phyloP scores from a whole-genome alignment of 2,113 vertebrate species.

The Centrocercus urophasianus region DNA sequence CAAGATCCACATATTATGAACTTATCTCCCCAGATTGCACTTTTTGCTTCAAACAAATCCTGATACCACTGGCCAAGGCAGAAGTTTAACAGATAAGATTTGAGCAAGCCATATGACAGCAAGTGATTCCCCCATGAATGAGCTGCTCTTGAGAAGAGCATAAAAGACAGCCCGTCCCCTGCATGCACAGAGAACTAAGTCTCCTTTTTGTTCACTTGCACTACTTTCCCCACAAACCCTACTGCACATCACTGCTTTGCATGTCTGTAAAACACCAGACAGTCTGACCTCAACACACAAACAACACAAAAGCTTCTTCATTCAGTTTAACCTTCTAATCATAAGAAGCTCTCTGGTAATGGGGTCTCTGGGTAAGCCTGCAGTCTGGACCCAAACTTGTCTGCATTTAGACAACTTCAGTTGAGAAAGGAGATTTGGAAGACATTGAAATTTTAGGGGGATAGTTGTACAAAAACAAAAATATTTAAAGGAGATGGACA shows the following conservation, averaged over 20 bases:
- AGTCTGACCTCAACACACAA: not conserved
- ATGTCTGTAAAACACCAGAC: not conserved
- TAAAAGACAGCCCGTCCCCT: not conserved
- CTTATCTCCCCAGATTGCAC: not conserved
- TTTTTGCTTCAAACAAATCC: not conserved
- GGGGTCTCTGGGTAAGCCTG: not conserved
- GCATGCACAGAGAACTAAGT: not conserved
- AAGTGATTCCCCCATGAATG: not conserved
- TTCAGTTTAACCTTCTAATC: not conserved
- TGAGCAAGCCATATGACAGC: not conserved
- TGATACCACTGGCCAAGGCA: not conserved
- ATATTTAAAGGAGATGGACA: slow-evolving; percentile 28
- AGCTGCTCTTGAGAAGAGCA: not conserved
- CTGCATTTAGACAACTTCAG: not conserved
- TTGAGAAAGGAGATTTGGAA: not conserved
- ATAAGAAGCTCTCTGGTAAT: not conserved
- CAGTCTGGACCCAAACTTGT: not conserved
- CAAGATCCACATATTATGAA: not conserved
- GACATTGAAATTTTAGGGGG: not conserved
- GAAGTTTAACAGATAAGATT: not conserved
- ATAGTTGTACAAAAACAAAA: not conserved
- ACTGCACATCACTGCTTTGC: not conserved
- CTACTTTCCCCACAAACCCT: not conserved
- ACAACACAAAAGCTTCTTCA: not conserved
- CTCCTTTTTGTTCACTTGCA: not conserved